phyloP scores from a whole-genome alignment of 2,113 vertebrate species.

The Labeo rohita region DNA sequence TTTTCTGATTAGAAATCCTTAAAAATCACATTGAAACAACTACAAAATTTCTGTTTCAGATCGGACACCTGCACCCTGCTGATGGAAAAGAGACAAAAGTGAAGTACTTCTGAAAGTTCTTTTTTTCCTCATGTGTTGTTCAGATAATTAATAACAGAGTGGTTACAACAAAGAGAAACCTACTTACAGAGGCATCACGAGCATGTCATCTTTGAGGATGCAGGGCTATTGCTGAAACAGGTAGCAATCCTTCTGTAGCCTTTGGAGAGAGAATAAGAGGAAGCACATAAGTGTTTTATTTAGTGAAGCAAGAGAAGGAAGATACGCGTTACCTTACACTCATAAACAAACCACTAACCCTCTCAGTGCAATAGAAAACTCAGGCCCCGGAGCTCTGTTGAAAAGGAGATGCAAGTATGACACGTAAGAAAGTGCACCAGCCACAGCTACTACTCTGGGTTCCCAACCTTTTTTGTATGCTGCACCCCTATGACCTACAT shows the following conservation, averaged over 20 bases:
- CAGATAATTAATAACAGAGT: neutral
- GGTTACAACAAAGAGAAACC: constrained; percentile 41
- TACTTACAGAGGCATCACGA: constrained; percentile 79
- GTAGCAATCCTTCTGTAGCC: constrained; percentile 69
- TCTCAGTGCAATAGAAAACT: constrained; percentile 52
- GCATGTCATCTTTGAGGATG: constrained; percentile 57
- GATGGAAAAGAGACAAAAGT: neutral
- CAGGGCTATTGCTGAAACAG: constrained; percentile 59
- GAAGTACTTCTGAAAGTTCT: neutral
- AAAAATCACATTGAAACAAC: neutral
- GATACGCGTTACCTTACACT: constrained; percentile 64
- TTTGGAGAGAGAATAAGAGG: constrained; percentile 54
- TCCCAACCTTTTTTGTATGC: neutral
- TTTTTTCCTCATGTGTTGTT: neutral
- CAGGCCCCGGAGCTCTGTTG: neutral
- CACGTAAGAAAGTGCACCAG: neutral
- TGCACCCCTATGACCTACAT: constrained; percentile 1
- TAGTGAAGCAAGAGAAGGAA: constrained; percentile 50
- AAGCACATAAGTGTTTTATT: constrained; percentile 50
- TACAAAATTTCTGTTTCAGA: neutral
- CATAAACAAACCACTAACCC: constrained; percentile 69
- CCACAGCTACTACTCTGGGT: neutral
- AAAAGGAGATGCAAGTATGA: neutral
- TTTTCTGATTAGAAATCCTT: neutral
- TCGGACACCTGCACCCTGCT: constrained; percentile 1